Evolutionary conservation across 2,888 invertebrate genomes (phyloP), one percentile per base, ranked within the genome.

Genomic region (Perizoma flavofasciatum): DNA sequence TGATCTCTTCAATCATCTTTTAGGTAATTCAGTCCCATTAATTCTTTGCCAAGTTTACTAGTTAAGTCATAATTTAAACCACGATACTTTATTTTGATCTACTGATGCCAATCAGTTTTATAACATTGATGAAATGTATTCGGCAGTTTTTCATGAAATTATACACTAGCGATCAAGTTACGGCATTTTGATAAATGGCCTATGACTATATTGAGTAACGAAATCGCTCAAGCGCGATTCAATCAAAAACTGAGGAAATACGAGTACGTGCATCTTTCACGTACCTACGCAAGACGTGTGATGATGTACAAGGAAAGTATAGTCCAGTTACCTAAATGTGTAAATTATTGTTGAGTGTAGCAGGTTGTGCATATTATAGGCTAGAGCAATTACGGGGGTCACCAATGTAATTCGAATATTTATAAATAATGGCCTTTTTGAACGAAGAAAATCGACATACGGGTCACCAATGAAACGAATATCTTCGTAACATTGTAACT

Each of bases 211-310:
- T 62, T 58, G 49, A 37, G 55, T 55, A 58, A 62, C 33, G 11
- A 32, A 11, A 33, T 48, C 58, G 32, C 44, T 51, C 45, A 58
- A 45, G 54, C 58, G 54, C 11, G 46, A 22, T 41, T 45, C 40
- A 34, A 49, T 61, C 57, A 53, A 51, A 57, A 61, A 53, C 49
- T 46, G 43, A 58, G 61, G 58, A 54, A 58, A 54, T 46, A 53
- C 9, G 35, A 37, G 43, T 45, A 51, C 41, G 47, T 52, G 11
- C 41, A 22, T 22, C 3, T 22, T 22, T 22, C 22, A 22, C 22
- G 3, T 22, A 22, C 22, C 22, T 49, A 49, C 46, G 41, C 46
- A 49, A 47, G 34, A 37, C 37, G 37, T 37, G 4, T 37, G 4
- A 37, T 3, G 37, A 6, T 2, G 3, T 22, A 22, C 22, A 22